Conservation (phyloP, 2,113 vertebrate species). For the Hippoglossus stenolepis region DNA sequence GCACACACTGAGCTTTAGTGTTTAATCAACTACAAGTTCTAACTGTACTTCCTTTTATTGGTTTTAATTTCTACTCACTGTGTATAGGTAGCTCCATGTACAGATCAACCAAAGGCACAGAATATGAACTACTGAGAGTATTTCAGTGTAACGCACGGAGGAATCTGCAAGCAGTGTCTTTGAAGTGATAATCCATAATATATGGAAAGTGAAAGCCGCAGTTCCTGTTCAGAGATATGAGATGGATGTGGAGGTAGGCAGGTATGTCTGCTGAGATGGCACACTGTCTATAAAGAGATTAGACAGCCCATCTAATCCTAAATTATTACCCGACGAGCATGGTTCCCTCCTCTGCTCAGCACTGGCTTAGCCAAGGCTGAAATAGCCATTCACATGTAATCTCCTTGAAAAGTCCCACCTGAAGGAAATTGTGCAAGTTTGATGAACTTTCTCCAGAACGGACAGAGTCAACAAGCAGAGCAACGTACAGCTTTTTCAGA, state of each 20-base stretch:
- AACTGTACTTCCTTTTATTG: neutral
- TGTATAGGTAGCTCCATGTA: slow-evolving; percentile 79
- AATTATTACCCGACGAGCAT: slow-evolving; percentile 88
- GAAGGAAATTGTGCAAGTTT: slow-evolving; percentile 38
- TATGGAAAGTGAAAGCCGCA: slow-evolving; percentile 40
- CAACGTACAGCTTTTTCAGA: neutral
- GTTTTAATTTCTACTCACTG: slow-evolving; percentile 68
- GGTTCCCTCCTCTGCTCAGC: slow-evolving; percentile 83
- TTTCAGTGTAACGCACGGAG: slow-evolving; percentile 23
- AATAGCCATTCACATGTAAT: slow-evolving; percentile 86
- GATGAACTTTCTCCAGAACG: neutral
- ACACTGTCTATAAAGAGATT: slow-evolving; percentile 96
- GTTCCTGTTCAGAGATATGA: slow-evolving; percentile 56
- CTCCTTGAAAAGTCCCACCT: slow-evolving; percentile 74
- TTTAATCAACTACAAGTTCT: neutral
- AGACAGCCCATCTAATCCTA: slow-evolving; percentile 90
- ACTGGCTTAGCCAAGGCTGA: slow-evolving; percentile 87
- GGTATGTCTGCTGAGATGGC: slow-evolving; percentile 90
- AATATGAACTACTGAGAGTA: slow-evolving; percentile 28
- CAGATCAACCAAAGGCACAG: slow-evolving; percentile 65
- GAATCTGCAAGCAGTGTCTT: slow-evolving; percentile 21
- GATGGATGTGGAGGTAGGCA: slow-evolving; percentile 62
- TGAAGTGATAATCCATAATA: slow-evolving; percentile 49
- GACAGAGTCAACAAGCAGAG: neutral
- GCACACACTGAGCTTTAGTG: neutral